Percentiles rank a stretch among this genome's conserved stretches.
phyloP scores from a whole-genome alignment of 2,113 vertebrate genomes.

The Bubo scandiacus region DNA sequence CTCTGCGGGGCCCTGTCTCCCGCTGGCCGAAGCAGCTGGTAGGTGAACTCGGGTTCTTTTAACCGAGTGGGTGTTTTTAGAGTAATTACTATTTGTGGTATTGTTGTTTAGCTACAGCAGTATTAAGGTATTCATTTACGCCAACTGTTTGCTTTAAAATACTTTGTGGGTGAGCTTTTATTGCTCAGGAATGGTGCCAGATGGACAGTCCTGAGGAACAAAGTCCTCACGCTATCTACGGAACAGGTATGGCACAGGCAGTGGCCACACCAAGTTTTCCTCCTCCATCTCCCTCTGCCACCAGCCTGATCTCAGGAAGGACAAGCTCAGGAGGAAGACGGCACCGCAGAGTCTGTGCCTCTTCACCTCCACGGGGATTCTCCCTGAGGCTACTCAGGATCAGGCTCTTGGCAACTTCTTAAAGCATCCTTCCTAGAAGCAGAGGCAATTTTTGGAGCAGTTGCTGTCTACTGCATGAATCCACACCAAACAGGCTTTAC shows the following conservation, averaged over 20 bases:
- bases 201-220: slow-evolving; percentile 52
- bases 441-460: background rate
- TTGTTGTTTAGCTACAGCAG: background rate
- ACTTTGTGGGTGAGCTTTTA: slow-evolving; percentile 30
- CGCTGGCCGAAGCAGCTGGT: background rate
- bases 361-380: fast-evolving
- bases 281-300: background rate
- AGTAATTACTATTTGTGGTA: background rate
- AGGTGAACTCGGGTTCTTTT: background rate
- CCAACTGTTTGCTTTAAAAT: slow-evolving; percentile 43
- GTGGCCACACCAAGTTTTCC: background rate
- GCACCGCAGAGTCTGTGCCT: background rate
- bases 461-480: background rate
- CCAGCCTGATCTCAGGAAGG: background rate
- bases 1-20: background rate
- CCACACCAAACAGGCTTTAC: background rate
- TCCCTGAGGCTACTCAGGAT: background rate
- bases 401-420: background rate
- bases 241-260: background rate
- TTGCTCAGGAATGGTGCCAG: slow-evolving; percentile 38
- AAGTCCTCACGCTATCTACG: slow-evolving; percentile 13
- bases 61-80: background rate
- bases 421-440: background rate
- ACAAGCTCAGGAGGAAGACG: background rate
- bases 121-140: slow-evolving; percentile 54